phyloP scores from a whole-genome alignment of 2,797 vertebrate genomes.

The Bradypus variegatus region DNA sequence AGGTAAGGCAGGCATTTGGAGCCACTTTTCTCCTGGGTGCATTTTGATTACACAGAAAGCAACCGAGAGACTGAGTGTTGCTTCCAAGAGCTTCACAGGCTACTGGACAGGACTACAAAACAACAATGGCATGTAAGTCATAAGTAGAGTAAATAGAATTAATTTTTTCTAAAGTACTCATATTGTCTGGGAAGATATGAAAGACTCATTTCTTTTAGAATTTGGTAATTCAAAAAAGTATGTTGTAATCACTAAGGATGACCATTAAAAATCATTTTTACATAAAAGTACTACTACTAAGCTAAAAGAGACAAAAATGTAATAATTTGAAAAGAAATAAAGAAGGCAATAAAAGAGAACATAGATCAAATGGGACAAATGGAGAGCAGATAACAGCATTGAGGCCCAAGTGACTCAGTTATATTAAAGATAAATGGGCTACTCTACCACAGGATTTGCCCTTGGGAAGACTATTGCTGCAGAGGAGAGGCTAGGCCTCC shows the following conservation, averaged over 20 bases:
- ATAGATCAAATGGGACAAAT: not conserved
- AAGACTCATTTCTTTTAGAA: not conserved
- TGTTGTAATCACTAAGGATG: not conserved
- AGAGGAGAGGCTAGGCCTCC: too few species aligned
- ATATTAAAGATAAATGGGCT: slow-evolving; percentile 12
- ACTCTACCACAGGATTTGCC: too few species aligned
- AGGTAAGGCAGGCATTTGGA: not conserved
- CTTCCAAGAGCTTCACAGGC: not conserved
- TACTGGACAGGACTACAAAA: rapidly evolving
- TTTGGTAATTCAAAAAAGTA: not conserved
- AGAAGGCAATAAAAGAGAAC: not conserved
- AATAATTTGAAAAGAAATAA: not conserved
- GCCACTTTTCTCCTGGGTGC: not conserved
- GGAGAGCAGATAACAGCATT: slow-evolving; percentile 13
- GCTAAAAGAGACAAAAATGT: not conserved
- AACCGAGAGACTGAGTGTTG: not conserved
- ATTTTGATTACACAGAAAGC: not conserved
- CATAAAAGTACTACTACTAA: not conserved
- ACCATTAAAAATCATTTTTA: not conserved
- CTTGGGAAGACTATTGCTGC: too few species aligned
- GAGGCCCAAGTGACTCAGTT: not conserved
- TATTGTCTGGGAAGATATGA: not conserved
- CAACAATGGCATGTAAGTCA: not conserved
- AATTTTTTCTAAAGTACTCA: not conserved
- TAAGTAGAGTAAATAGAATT: not conserved